These are phyloP conservation scores for Tuta absoluta DNA, from an alignment of 2,888 invertebrate species.

Conservation along the genomic window DNA sequence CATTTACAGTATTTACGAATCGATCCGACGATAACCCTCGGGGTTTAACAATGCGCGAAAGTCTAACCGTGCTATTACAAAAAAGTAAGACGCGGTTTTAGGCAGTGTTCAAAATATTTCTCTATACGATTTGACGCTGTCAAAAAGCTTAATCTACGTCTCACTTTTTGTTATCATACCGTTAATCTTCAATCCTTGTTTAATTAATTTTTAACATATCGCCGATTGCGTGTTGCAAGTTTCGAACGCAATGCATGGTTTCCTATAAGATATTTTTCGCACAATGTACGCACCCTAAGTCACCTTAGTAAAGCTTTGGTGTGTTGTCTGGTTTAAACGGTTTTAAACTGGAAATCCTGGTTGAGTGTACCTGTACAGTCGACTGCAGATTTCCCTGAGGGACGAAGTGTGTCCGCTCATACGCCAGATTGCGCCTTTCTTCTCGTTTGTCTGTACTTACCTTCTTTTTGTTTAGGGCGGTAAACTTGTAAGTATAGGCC, in stretches of 20 bases:
- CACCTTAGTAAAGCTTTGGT: background rate
- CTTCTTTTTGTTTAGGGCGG: background rate
- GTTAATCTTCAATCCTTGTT: too few species aligned
- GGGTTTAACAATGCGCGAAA: too few species aligned
- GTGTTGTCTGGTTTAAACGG: slow-evolving; percentile 6
- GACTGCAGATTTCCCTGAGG: slow-evolving; percentile 44
- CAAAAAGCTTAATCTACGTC: too few species aligned
- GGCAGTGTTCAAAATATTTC: too few species aligned
- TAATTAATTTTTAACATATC: too few species aligned
- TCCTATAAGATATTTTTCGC: background rate
- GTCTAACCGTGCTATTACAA: too few species aligned
- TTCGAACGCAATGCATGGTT: background rate
- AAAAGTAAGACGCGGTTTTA: too few species aligned
- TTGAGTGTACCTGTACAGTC: slow-evolving; percentile 28
- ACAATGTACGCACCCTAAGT: background rate
- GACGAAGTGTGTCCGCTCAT: slow-evolving; percentile 33
- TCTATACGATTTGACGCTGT: too few species aligned
- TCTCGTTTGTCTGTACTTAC: background rate
- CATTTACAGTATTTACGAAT: too few species aligned
- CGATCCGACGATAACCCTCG: too few species aligned
- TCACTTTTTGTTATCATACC: background rate
- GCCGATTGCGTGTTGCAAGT: background rate
- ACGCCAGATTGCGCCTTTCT: slow-evolving; percentile 41
- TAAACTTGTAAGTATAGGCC: background rate
- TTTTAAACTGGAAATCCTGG: slow-evolving; percentile 19